These are phyloP conservation scores for Folsomia candida DNA, from an alignment of 2,888 invertebrate genomes.

Conservation along the genomic window DNA sequence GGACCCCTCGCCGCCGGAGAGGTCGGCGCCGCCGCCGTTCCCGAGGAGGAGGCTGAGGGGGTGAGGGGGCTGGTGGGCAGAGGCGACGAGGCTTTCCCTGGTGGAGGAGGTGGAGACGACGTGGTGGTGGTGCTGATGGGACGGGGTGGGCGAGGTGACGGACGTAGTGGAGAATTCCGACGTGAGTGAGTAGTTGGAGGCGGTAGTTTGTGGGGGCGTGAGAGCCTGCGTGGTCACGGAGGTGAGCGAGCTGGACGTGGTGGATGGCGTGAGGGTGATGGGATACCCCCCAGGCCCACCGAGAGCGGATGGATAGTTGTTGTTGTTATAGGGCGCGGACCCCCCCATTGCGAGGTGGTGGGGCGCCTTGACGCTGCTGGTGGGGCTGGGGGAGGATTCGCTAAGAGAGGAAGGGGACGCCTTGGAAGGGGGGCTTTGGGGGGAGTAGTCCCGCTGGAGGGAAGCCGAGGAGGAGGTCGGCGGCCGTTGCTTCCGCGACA, in stretches of 20 bases:
- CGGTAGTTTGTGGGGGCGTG: constrained; percentile 46
- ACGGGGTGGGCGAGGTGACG: constrained; percentile 47
- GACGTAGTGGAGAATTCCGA: constrained; percentile 49
- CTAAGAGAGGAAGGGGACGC: constrained; percentile 53
- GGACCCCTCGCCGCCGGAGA: constrained; percentile 30
- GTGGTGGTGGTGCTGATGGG: no score
- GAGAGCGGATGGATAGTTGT: not conserved
- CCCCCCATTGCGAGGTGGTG: constrained; percentile 16
- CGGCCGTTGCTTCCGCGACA: constrained; percentile 49
- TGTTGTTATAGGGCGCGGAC: not conserved
- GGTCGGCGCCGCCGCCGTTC: not conserved
- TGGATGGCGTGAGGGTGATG: constrained; percentile 50
- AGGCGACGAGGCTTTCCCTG: not conserved
- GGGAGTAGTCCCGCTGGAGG: constrained; percentile 31
- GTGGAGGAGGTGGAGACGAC: not conserved
- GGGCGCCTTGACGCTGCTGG: constrained; percentile 25
- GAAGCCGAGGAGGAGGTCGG: constrained; percentile 22
- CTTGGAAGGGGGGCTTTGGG: constrained; percentile 51
- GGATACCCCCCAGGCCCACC: constrained; percentile 1
- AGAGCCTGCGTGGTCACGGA: constrained; percentile 49
- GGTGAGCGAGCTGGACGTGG: constrained; percentile 48
- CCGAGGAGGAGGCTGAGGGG: not conserved
- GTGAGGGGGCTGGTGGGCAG: not conserved
- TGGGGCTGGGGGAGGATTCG: constrained; percentile 53
- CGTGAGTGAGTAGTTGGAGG: constrained; percentile 49